Conservation (phyloP, 2,797 vertebrate species). For the Arremon brunneinucha region DNA sequence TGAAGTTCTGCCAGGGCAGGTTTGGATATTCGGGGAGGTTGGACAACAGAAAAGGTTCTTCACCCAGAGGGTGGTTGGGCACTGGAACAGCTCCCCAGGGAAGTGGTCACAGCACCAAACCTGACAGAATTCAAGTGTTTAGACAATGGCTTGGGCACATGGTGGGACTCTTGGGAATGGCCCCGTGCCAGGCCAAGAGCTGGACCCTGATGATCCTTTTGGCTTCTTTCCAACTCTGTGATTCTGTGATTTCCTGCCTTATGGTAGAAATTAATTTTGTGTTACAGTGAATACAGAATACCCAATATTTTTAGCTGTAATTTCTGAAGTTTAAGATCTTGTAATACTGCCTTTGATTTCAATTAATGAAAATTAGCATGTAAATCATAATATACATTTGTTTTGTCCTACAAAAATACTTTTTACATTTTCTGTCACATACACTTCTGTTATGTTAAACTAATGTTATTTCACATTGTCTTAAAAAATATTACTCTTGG, state of each 20-base stretch:
- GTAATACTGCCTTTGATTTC: neutral
- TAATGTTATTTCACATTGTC: neutral
- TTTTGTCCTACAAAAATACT: neutral
- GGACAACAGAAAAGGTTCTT: neutral
- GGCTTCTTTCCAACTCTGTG: neutral
- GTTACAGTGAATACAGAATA: neutral
- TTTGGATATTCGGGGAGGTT: neutral
- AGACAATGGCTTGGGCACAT: fast-evolving
- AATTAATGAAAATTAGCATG: neutral
- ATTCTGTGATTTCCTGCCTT: neutral
- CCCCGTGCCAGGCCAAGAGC: fast-evolving
- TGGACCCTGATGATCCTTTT: neutral
- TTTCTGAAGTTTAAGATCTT: neutral
- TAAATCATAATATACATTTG: neutral
- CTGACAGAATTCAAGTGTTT: neutral
- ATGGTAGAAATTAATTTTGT: neutral
- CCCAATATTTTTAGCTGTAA: neutral
- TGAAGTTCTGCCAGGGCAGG: neutral
- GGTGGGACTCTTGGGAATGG: no score
- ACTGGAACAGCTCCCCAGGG: neutral
- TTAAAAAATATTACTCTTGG: neutral
- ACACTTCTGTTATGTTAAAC: neutral
- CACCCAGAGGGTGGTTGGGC: fast-evolving
- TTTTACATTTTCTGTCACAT: neutral
- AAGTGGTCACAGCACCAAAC: neutral